phyloP scores from a whole-genome alignment of 1,140 invertebrate genomes.

The Hyphantria cunea region DNA sequence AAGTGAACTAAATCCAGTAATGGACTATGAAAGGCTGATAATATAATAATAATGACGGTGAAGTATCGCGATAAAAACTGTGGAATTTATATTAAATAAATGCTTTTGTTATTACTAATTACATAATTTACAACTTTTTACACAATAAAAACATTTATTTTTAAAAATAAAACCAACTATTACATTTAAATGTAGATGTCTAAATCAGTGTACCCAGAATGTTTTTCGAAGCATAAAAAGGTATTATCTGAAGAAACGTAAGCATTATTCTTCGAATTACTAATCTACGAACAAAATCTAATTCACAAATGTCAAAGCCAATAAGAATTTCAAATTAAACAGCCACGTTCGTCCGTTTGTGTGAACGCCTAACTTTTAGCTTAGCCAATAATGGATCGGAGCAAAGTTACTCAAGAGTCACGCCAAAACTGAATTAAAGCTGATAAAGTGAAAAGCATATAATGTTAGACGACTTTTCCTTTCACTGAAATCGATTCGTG shows the following conservation, averaged over 20 bases:
- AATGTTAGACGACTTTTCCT: constrained; percentile 22
- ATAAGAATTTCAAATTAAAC: constrained; percentile 41
- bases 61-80: too few species aligned
- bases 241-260: constrained; percentile 15
- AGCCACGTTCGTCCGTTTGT: constrained; percentile 25
- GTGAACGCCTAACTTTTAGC: constrained; percentile 35
- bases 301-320: constrained; percentile 30
- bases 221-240: background rate
- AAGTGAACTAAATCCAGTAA: too few species aligned
- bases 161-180: too few species aligned
- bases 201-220: too few species aligned
- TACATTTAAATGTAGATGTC: too few species aligned
- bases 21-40: too few species aligned
- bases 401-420: constrained; percentile 38
- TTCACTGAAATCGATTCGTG: constrained; percentile 17
- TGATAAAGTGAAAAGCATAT: constrained; percentile 32
- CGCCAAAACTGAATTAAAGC: constrained; percentile 34
- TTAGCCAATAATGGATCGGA: constrained; percentile 35
- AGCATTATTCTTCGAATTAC: constrained; percentile 29
- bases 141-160: too few species aligned
- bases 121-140: too few species aligned
- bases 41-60: too few species aligned
- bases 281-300: constrained; percentile 29
- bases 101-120: too few species aligned
- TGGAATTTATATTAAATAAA: too few species aligned